Percentiles rank a stretch among this genome's conserved stretches.
Conservation (phyloP, 2,797 vertebrate genomes). For the Alauda arvensis region DNA sequence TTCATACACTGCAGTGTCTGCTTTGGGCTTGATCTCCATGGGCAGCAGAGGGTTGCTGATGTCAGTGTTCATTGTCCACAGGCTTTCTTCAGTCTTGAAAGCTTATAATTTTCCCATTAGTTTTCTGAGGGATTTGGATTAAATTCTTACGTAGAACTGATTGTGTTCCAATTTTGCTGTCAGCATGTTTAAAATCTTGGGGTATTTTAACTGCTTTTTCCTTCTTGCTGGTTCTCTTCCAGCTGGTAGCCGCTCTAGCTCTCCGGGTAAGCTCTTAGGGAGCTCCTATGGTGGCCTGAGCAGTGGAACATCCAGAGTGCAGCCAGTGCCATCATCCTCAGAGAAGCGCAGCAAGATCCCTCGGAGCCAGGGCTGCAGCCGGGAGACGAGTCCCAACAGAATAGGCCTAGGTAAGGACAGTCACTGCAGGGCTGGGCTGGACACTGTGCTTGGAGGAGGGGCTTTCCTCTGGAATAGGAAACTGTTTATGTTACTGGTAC, state of each 20-base stretch:
- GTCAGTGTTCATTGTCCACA: neutral
- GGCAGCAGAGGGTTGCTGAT: neutral
- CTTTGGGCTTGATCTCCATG: neutral
- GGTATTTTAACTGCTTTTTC: neutral
- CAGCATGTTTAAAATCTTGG: neutral
- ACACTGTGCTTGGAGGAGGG: rapidly evolving
- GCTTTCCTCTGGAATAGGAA: neutral
- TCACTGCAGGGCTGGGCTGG: neutral
- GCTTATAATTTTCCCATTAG: neutral
- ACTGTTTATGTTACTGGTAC: neutral
- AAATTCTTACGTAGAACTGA: neutral
- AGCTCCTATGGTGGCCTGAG: constrained; percentile 83
- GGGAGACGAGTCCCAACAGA: constrained; percentile 93
- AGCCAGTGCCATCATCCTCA: constrained; percentile 76
- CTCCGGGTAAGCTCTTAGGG: constrained; percentile 90
- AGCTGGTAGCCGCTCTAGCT: constrained; percentile 96
- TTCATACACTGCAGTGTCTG: neutral
- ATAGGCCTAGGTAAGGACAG: constrained; percentile 87
- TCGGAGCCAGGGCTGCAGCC: constrained; percentile 95
- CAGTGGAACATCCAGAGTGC: constrained; percentile 75
- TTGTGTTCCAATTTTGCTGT: neutral
- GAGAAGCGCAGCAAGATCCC: constrained; percentile 92
- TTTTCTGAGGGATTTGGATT: neutral
- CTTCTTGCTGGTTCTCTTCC: constrained; percentile 42
- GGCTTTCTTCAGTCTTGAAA: neutral